Conservation (phyloP, 2,113 vertebrate genomes). For the Cettia cetti region DNA sequence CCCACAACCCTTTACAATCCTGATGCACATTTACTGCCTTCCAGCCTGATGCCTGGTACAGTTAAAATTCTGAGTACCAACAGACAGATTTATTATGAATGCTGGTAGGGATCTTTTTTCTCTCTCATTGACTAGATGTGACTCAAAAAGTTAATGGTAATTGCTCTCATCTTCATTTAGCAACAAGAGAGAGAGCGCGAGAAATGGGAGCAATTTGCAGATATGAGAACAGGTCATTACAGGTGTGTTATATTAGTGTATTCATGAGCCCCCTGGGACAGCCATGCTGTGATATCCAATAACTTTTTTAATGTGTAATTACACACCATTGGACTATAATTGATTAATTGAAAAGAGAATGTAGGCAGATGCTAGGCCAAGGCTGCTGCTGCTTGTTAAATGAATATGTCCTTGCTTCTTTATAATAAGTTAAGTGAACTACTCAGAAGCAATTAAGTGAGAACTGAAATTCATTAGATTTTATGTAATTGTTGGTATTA, state of each 20-base stretch:
- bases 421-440: conserved; percentile 80
- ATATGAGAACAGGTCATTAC: conserved; percentile 75
- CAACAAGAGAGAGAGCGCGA: conserved; percentile 62
- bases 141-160: conserved; percentile 77
- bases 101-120: conserved; percentile 44
- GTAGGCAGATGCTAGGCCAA: conserved; percentile 78
- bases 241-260: conserved; percentile 80
- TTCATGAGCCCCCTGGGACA: conserved; percentile 75
- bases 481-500: conserved; percentile 79
- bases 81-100: conserved; percentile 55
- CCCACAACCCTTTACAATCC: not conserved
- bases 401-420: conserved; percentile 76
- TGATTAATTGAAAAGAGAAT: conserved; percentile 85
- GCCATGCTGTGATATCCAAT: conserved; percentile 76
- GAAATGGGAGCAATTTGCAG: conserved; percentile 74
- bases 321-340: conserved; percentile 77
- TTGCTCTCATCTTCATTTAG: conserved; percentile 75
- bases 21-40: not conserved
- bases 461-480: conserved; percentile 80
- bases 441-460: conserved; percentile 78
- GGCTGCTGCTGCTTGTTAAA: conserved; percentile 77
- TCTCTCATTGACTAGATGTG: conserved; percentile 65
- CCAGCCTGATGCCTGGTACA: not conserved
- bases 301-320: conserved; percentile 83
- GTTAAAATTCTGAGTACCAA: conserved; percentile 10